Evolutionary conservation across 2,797 vertebrate genomes (phyloP), one percentile per base, ranked within the genome.

Genomic region (Peromyscus aztecus): DNA sequence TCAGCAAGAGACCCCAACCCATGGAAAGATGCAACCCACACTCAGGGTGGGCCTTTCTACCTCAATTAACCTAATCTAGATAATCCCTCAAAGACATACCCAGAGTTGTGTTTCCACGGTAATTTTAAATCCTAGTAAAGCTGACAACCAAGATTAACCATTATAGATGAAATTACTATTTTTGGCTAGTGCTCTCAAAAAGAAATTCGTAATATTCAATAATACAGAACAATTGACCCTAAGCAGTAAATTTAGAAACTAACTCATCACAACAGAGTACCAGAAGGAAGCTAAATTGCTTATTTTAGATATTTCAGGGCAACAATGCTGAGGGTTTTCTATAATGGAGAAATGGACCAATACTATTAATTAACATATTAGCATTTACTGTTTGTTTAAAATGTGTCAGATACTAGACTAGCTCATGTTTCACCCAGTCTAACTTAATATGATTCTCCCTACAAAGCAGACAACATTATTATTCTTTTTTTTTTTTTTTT

Each of bases 121-220:
- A 13, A 61, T 61, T 83, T 37, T 40, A 61, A 43, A 29, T 40
- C n/a, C 37, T 29, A 40, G 34, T 61, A 81, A 43, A 61, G 24
- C 40, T 61, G n/a, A 29, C 81, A 59, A 61, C 61, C 57, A 43
- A 83, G 81, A 63, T 83, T 61, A 83, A 61, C 81, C 81, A 83
- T 29, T 29, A 61, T 61, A 61, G 61, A 63, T 40, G 13, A 92
- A 89, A 57, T 69, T 80, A 71, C 61, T 96, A 81, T 31, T 89
- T 91, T 90, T 92, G 71, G 67, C 52, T 94, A 94, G 88, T 89
- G 96, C 59, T 80, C 78, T 84, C 27, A 97, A 92, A 88, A 91
- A 73, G 27, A 73, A 95, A 94, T 89, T 80, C 19, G 82, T 91
- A 69, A 90, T 49, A 85, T 11, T 65, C 65, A 77, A 46, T 76